Conservation (phyloP, 2,797 vertebrate species). For the Lithobates pipiens region DNA sequence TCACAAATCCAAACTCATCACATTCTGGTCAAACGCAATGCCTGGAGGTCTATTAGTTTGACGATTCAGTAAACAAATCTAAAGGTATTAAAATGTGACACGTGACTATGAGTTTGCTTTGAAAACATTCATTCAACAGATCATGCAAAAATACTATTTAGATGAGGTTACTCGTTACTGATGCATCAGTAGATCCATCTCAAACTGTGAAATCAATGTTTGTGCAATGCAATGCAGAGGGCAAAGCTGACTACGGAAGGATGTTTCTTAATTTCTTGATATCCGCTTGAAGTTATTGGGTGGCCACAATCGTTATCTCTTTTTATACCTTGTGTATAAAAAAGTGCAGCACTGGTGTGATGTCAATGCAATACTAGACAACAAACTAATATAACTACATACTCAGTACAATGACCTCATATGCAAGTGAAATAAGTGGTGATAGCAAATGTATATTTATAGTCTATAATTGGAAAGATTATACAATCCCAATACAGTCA, state of each 20-base stretch:
- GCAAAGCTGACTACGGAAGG: background rate
- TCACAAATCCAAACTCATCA: constrained; percentile 38
- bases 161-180: constrained; percentile 22
- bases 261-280: background rate
- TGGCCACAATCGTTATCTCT: too few species aligned
- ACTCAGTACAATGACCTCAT: too few species aligned
- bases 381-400: too few species aligned
- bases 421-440: too few species aligned
- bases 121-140: constrained; percentile 30
- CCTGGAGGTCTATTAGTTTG: background rate
- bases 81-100: constrained; percentile 3
- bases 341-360: too few species aligned
- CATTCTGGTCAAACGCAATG: constrained; percentile 33
- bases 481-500: too few species aligned
- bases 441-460: too few species aligned
- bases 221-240: background rate
- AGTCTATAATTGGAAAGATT: too few species aligned
- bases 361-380: too few species aligned
- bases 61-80: constrained; percentile 29
- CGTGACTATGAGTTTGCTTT: constrained; percentile 33
- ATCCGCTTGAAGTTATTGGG: too few species aligned
- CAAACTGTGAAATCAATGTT: background rate
- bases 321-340: too few species aligned
- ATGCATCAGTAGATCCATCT: constrained; percentile 1
- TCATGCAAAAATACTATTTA: constrained; percentile 17